Base-by-base conservation (phyloP, 2,888 invertebrate genomes). In the Mayetiola destructor region DNA sequence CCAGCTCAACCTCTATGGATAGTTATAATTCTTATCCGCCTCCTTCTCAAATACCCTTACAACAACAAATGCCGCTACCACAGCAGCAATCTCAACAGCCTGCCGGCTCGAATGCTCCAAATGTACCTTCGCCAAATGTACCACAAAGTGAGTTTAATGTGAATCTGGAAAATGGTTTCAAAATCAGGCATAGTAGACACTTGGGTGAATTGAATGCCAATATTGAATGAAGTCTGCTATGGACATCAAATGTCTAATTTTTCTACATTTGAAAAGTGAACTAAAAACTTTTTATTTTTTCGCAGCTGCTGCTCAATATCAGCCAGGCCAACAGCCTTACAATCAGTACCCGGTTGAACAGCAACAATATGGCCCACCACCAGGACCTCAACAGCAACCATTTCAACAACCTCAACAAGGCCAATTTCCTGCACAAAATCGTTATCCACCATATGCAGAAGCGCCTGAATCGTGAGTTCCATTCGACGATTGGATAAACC, bases 1-100 rank as follows among this genome's bases (percentile, higher is more conserved):
- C 80, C 64, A 79, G 81, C 64, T 80, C 82, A 63, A 81, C 84
- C 62, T 80, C 85, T 60, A 85, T 90, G 82, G 91, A 91, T 72
- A 87, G 84, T 60, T 87, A 88, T 73, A 80, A 81, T 61, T 78
- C 77, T 61, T 85, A 85, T 70, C 79, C 64, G 14, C 53, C 48
- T 72, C 80, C 79, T 66, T 80, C 80, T 74, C 77, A 76, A 65
- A 69, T 71, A 62, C 81, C 80, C 66, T 79, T 79, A 67, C 81
- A 79, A 64, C 82, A 82, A 72, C 82, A 82, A 67, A 79, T 80
- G 65, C 76, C 80, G 63, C 77, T 80, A 62, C 81, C 81, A 71
- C 76, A 71, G 71, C 76, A 80, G 58, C 72, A 77, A 59, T 72
- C 72, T 58, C 77, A 71, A 59, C 75, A 78, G 57, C 75, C 75